Conservation (phyloP, 2,113 vertebrate species). For the Oryzias curvinotus region DNA sequence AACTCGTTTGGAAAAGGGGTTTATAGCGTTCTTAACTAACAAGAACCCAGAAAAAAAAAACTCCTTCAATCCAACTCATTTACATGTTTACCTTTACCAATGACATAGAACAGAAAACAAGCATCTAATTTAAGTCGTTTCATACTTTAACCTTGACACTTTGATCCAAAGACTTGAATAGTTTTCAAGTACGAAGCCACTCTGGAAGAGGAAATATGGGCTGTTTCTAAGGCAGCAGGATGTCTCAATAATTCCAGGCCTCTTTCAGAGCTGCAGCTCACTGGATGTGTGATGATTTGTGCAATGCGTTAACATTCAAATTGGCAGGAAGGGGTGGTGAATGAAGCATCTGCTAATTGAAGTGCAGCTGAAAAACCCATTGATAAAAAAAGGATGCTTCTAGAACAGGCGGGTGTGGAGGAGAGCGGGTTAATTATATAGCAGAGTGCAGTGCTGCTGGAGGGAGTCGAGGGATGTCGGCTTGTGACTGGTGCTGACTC, state of each 20-base stretch:
- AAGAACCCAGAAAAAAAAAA: slow-evolving; percentile 28
- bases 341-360: slow-evolving; percentile 80
- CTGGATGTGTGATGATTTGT: slow-evolving; percentile 65
- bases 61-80: slow-evolving; percentile 29
- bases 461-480: slow-evolving; percentile 41
- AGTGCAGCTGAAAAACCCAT: slow-evolving; percentile 74
- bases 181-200: slow-evolving; percentile 51
- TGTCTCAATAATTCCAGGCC: slow-evolving; percentile 64
- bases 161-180: slow-evolving; percentile 58
- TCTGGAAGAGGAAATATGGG: slow-evolving; percentile 61
- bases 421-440: slow-evolving; percentile 72
- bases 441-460: slow-evolving; percentile 40
- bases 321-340: slow-evolving; percentile 78
- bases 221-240: slow-evolving; percentile 48
- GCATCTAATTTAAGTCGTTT: slow-evolving; percentile 37
- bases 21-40: slow-evolving; percentile 8
- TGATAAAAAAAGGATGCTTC: slow-evolving; percentile 70
- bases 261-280: slow-evolving; percentile 66
- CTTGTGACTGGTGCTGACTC: slow-evolving; percentile 75
- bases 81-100: slow-evolving; percentile 39
- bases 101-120: slow-evolving; percentile 20
- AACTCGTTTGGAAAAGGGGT: slow-evolving; percentile 28
- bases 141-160: slow-evolving; percentile 56
- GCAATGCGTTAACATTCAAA: slow-evolving; percentile 72
- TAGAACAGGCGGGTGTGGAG: slow-evolving; percentile 57